Percentiles rank a stretch among this genome's conserved stretches.
Conservation (phyloP, 2,113 vertebrate species). For the Coryphaenoides rupestris region DNA sequence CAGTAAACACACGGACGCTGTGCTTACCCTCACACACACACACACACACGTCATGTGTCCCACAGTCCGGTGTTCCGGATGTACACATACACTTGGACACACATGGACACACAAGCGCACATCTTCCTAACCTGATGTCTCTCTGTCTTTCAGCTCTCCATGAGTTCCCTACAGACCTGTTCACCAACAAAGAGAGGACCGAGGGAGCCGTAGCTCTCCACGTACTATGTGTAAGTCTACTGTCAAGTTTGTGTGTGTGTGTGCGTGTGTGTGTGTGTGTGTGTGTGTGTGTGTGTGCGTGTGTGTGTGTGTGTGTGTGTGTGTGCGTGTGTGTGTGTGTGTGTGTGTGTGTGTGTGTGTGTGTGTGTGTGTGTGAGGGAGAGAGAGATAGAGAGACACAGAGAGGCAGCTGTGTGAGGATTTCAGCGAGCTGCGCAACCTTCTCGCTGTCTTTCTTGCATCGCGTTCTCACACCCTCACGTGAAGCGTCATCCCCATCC, state of each 20-base stretch:
- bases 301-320: conserved; percentile 1
- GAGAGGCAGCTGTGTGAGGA: background rate
- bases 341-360: background rate
- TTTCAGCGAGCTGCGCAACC: background rate
- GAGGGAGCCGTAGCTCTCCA: conserved; percentile 88
- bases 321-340: background rate
- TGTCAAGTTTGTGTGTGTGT: background rate
- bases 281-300: background rate
- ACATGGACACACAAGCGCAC: background rate
- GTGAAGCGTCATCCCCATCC: background rate
- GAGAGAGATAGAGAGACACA: background rate
- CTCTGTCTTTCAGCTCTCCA: conserved; percentile 79
- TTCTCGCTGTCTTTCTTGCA: background rate
- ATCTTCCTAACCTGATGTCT: conserved; percentile 18
- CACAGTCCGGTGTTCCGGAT: too few species aligned
- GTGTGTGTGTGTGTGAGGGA: background rate
- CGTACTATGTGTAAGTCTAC: conserved; percentile 87
- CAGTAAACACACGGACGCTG: background rate
- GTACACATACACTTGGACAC: background rate
- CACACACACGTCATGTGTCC: background rate
- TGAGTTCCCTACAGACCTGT: conserved; percentile 89
- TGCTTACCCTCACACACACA: conserved; percentile 2
- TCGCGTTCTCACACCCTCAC: background rate
- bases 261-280: background rate
- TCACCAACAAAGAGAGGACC: conserved; percentile 80